Percentiles rank a stretch among this genome's conserved stretches.
Evolutionary conservation across 1,140 invertebrate species (phyloP).

Genomic region (Aphis craccivora): DNA sequence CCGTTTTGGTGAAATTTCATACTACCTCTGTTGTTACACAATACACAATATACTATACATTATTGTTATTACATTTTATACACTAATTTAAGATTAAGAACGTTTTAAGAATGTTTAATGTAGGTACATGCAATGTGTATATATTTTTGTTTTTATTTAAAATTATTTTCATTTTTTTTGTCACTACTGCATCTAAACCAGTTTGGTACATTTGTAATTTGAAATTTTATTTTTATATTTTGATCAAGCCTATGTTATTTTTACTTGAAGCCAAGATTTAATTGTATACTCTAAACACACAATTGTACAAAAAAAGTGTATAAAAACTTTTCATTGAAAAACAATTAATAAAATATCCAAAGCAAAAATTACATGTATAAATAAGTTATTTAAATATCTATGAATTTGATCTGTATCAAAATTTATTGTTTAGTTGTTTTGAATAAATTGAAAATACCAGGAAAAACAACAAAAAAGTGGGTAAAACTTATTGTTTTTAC

Average conservation of each 20-base stretch:
- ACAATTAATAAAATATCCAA: neutral
- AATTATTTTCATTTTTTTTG: neutral
- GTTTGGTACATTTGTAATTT: constrained; percentile 8
- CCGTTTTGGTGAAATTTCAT: constrained; percentile 50
- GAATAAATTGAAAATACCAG: too few relatives aligned
- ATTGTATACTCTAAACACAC: neutral
- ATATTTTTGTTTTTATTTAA: constrained; percentile 31
- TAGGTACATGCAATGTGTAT: constrained; percentile 1
- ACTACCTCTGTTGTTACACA: neutral
- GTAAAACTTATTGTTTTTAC: too few relatives aligned
- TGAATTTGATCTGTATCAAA: neutral
- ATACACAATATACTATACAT: neutral
- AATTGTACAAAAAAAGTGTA: neutral
- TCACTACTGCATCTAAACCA: neutral
- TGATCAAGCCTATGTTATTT: neutral
- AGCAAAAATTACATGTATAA: neutral
- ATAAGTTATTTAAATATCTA: neutral
- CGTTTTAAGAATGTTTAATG: neutral
- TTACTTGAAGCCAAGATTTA: neutral
- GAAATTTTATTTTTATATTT: neutral
- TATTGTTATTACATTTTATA: constrained; percentile 32
- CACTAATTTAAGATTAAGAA: neutral
- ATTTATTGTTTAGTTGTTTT: neutral
- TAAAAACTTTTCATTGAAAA: neutral
- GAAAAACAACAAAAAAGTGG: too few relatives aligned